phyloP scores from a whole-genome alignment of 2,113 vertebrate genomes.

The Laterallus jamaicensis region DNA sequence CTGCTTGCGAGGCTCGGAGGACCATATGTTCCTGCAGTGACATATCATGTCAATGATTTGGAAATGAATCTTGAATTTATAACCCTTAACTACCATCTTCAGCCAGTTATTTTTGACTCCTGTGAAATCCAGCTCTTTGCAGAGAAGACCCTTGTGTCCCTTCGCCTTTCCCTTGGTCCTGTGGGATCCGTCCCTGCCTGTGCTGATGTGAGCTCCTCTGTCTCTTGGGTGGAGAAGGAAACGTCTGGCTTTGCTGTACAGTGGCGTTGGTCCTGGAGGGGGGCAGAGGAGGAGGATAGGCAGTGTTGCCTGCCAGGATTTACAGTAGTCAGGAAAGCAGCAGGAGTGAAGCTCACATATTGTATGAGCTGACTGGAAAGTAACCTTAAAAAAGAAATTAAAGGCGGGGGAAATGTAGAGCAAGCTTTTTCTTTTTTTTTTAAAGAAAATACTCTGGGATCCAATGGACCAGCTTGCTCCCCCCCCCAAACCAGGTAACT shows the following conservation, averaged over 20 bases:
- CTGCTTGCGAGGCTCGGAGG: background rate
- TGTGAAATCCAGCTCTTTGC: background rate
- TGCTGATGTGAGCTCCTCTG: background rate
- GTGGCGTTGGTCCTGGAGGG: background rate
- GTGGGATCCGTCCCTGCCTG: background rate
- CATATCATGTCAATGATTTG: constrained; percentile 12
- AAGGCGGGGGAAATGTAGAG: background rate
- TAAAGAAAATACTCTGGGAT: background rate
- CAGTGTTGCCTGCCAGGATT: background rate
- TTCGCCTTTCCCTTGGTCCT: background rate
- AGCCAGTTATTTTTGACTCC: background rate
- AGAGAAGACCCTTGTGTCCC: background rate
- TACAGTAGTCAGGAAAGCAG: constrained; percentile 37
- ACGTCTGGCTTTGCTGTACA: background rate
- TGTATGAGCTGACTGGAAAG: background rate
- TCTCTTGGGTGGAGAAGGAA: background rate
- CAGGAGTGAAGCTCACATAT: background rate
- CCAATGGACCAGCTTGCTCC: background rate
- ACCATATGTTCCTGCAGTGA: constrained; percentile 60
- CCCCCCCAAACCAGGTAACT: background rate
- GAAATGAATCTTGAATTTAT: background rate
- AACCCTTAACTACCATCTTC: background rate
- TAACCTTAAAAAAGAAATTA: background rate
- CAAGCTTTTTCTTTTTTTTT: background rate
- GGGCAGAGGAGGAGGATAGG: constrained; percentile 2